A percentile compares a stretch with the other conserved stretches of the same genome.
phyloP scores from a whole-genome alignment of 1,140 invertebrate genomes.

The Hylyphantes graminicola region DNA sequence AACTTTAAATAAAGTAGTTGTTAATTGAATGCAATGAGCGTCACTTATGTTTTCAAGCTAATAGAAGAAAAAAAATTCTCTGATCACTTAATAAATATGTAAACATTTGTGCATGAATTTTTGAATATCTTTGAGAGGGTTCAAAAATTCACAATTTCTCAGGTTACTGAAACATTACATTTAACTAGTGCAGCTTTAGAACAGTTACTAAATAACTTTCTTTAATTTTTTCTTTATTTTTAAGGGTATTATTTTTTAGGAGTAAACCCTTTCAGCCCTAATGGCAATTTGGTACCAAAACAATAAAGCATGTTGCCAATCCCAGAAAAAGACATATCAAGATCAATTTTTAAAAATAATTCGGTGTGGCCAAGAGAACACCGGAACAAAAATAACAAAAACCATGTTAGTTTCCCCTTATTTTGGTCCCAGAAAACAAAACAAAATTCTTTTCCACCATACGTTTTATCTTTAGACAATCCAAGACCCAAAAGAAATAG shows the following conservation, averaged over 20 bases:
- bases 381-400: constrained; percentile 12
- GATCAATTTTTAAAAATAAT: constrained; percentile 38
- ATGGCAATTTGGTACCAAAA: background rate
- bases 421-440: background rate
- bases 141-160: no score
- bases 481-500: background rate
- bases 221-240: background rate
- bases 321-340: constrained; percentile 7
- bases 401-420: constrained; percentile 10
- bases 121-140: no score
- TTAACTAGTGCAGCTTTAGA: no score
- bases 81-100: no score
- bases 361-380: constrained; percentile 4
- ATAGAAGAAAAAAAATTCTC: no score
- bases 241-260: background rate
- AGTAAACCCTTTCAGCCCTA: background rate
- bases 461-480: constrained; percentile 39
- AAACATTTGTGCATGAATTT: no score
- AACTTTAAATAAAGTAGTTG: no score
- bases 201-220: no score
- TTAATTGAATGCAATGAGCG: no score
- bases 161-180: no score
- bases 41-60: no score
- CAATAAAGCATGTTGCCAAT: background rate
- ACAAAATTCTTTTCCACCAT: constrained; percentile 2